Conservation (phyloP, 2,797 vertebrate species). For the Heterohyrax brucei region DNA sequence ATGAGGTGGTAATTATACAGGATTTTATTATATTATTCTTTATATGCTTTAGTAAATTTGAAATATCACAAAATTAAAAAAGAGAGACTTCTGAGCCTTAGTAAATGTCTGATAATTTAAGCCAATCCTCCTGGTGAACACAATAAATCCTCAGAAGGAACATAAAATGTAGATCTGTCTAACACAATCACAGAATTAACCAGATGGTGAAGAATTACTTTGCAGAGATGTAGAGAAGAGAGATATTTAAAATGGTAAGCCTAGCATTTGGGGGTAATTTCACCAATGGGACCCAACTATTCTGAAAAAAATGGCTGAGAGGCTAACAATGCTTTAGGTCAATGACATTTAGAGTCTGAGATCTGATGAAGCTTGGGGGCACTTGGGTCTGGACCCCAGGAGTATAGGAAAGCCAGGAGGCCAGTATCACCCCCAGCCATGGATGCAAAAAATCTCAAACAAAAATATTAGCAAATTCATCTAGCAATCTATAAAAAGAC, state of each 20-base stretch:
- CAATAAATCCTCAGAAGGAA: neutral
- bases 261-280: neutral
- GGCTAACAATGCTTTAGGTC: neutral
- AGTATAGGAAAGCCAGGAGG: neutral
- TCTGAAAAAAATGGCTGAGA: neutral
- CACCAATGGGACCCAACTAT: neutral
- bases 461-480: neutral
- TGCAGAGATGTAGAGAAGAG: neutral
- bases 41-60: neutral
- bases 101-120: neutral
- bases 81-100: neutral
- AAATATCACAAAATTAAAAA: neutral
- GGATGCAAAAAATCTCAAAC: neutral
- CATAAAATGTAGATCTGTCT: neutral
- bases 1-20: neutral
- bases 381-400: neutral
- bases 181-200: neutral
- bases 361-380: neutral
- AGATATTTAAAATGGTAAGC: neutral
- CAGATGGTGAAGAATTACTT: neutral
- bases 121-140: neutral
- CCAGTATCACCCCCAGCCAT: neutral
- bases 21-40: neutral
- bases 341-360: neutral
- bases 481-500: neutral